Evolutionary conservation across 1,140 invertebrate species (phyloP).

Genomic region (Dendrolimus punctatus): DNA sequence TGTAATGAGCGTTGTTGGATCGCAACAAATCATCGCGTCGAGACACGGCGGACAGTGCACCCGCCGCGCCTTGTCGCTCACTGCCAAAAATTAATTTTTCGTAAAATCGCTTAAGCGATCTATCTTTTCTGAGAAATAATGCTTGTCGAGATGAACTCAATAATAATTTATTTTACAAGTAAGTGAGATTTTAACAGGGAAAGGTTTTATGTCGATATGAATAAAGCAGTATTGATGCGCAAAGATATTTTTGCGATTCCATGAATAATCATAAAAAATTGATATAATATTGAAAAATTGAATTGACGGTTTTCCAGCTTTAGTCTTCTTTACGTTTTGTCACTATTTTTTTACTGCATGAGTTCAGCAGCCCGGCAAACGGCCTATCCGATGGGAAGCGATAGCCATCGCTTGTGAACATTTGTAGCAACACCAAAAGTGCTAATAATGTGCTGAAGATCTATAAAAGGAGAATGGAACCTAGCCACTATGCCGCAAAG

Average conservation of each 20-base stretch:
- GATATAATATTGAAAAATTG: too few relatives aligned
- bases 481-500: too few relatives aligned
- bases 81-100: conserved; percentile 59
- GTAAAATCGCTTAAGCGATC: conserved; percentile 61
- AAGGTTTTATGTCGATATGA: conserved; percentile 36
- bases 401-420: too few relatives aligned
- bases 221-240: conserved; percentile 21
- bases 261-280: conserved; percentile 17
- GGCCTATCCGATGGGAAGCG: too few relatives aligned
- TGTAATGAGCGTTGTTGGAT: conserved; percentile 39
- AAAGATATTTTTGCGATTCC: conserved; percentile 56
- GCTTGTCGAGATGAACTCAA: conserved; percentile 28
- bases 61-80: conserved; percentile 41
- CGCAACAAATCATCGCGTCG: conserved; percentile 46
- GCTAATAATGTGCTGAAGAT: too few relatives aligned
- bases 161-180: conserved; percentile 38
- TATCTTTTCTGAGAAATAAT: conserved; percentile 62
- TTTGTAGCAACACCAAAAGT: too few relatives aligned
- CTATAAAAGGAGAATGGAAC: too few relatives aligned
- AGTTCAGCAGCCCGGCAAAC: too few relatives aligned
- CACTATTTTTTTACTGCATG: too few relatives aligned
- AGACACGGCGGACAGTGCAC: conserved; percentile 10
- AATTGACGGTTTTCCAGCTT: too few relatives aligned
- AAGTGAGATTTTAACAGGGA: conserved; percentile 36
- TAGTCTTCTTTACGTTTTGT: too few relatives aligned